Percentiles rank a stretch among this genome's conserved stretches.
Conservation (phyloP, 2,113 vertebrate genomes). For the Etheostoma spectabile region DNA sequence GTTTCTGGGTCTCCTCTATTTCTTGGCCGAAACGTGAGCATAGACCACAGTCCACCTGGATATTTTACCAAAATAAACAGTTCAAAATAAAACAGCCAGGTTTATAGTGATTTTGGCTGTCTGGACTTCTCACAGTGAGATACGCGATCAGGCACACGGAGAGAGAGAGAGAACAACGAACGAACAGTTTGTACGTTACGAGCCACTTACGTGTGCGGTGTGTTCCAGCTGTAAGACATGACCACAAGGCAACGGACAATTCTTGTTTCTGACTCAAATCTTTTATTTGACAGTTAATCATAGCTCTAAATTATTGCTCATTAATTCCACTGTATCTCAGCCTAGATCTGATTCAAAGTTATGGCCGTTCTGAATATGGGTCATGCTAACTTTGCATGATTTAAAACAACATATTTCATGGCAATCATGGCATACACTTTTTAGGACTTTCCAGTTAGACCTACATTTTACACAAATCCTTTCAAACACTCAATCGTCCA, state of each 20-base stretch:
- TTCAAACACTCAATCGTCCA: neutral
- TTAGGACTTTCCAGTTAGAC: neutral
- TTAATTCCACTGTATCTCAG: neutral
- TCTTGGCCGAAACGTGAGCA: too few species aligned
- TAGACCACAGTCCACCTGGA: too few species aligned
- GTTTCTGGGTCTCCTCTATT: too few species aligned
- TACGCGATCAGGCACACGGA: too few species aligned
- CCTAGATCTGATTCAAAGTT: neutral
- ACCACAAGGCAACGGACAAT: neutral
- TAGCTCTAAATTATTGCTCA: neutral
- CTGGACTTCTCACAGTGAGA: too few species aligned
- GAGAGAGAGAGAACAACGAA: too few species aligned
- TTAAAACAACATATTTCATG: neutral
- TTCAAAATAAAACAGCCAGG: too few species aligned
- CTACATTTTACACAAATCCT: neutral
- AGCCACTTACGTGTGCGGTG: too few species aligned
- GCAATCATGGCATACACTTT: neutral
- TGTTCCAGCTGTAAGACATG: neutral
- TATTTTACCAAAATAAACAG: too few species aligned
- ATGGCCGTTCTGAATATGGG: neutral
- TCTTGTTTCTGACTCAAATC: neutral
- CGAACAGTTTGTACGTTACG: too few species aligned
- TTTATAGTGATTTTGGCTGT: too few species aligned
- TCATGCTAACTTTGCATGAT: neutral
- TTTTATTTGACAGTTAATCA: neutral